A percentile compares a stretch with the other conserved stretches of the same genome.
Evolutionary conservation across 2,113 vertebrate species (phyloP).

Genomic region (Neogale vison): DNA sequence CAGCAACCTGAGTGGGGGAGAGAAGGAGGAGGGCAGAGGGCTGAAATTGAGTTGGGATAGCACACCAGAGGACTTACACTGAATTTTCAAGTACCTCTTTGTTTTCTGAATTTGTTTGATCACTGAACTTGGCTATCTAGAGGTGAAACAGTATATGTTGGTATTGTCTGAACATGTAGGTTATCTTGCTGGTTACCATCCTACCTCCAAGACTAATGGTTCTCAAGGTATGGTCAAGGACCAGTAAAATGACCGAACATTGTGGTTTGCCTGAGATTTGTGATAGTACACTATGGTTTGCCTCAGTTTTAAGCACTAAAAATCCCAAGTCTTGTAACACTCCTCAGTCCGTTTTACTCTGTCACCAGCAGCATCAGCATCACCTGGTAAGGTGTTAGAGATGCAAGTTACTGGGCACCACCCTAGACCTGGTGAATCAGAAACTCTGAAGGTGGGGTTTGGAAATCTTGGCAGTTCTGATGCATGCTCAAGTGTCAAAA

Average conservation of each 20-base stretch:
- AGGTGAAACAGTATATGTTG: neutral
- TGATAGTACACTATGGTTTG: neutral
- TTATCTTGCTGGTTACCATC: neutral
- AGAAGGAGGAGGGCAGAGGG: neutral
- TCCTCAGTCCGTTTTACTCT: neutral
- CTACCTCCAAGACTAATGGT: neutral
- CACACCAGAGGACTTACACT: neutral
- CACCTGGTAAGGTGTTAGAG: neutral
- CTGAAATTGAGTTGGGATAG: neutral
- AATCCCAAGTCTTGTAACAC: neutral
- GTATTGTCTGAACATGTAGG: neutral
- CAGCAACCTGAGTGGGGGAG: fast-evolving
- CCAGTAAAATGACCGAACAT: neutral
- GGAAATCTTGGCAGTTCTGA: neutral
- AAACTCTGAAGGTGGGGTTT: neutral
- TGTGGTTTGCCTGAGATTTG: neutral
- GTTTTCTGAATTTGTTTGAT: neutral
- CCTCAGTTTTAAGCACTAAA: neutral
- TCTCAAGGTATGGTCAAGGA: neutral
- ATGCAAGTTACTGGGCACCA: neutral
- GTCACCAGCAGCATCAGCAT: neutral
- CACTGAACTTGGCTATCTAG: neutral
- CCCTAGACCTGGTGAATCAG: neutral
- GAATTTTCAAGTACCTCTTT: neutral
- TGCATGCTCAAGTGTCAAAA: neutral